Base-by-base conservation (phyloP, 2,797 vertebrate species). In the Emydoidea blandingii region DNA sequence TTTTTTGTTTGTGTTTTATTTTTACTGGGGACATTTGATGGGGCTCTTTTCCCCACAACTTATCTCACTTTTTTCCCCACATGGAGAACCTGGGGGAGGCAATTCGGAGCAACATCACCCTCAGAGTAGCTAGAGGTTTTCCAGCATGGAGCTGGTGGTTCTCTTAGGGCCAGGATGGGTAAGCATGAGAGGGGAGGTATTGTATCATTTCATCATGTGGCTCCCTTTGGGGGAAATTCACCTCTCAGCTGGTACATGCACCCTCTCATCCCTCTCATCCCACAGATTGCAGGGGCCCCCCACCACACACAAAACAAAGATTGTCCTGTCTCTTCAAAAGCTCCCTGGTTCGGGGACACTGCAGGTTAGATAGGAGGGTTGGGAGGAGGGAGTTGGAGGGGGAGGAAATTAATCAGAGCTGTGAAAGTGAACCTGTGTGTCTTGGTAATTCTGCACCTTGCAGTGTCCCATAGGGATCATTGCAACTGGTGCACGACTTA, bases 291-390 rank as follows among this genome's bases (percentile, higher is more conserved):
- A 34, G 59, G 31, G 31, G 15, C 15, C 31, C 31, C 59, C 59
- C 21, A 34, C 15, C 59, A 34, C 59, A 62, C 59, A 34, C 29
- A 62, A 34, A 62, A 62, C 59, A 62, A 62, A 62, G 29, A 62
- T 34, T 62, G 59, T 62, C 59, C 31, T 62, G 31, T 62, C 15
- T 62, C 31, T 62, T 62, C 59, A 62, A 8, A 34, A 34, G 34
- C 31, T 62, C 31, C 31, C 14, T 34, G 14, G 59, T 62, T 34
- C 3, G 29, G 0, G 74, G 44, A 3, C 49, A 25, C 31, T 6
- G 31, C 0, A 0, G 0, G 31, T 0, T 0, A n/a, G 72, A 41
- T 80, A 72, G 5, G 54, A 37, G 7, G 25, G 78, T 0, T 1
- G 9, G 23, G 23, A 23, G 19, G 44, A 15, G 6, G 0, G 0